These are phyloP conservation scores for Anisognathus igniventris DNA, from an alignment of 2,797 vertebrate genomes.

Conservation along the genomic window DNA sequence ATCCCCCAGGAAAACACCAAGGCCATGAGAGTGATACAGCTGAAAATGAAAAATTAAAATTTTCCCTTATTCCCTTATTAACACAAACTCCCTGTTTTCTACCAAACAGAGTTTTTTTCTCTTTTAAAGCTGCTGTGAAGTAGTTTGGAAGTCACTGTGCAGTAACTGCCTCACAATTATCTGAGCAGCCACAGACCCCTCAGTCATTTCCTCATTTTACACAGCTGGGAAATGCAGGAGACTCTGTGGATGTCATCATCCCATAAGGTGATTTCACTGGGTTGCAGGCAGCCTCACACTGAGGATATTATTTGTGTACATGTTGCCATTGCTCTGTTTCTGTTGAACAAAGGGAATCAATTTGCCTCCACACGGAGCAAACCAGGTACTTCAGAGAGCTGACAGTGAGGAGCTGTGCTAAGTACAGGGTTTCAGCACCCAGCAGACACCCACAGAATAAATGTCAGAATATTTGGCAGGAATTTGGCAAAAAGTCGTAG, in stretches of 20 bases:
- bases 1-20: background rate
- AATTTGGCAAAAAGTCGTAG: background rate
- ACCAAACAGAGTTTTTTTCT: background rate
- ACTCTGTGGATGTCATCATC: background rate
- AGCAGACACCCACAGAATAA: conserved; percentile 2
- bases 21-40: background rate
- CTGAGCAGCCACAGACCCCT: background rate
- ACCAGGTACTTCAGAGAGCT: background rate
- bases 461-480: conserved; percentile 4
- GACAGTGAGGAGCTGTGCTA: background rate
- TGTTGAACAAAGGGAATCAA: conserved; percentile 4
- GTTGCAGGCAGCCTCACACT: background rate
- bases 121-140: background rate
- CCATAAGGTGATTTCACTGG: background rate
- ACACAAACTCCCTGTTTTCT: background rate
- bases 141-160: background rate
- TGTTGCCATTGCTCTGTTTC: background rate
- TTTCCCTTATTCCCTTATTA: background rate
- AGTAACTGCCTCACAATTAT: background rate
- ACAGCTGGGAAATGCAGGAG: background rate
- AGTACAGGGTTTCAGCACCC: conserved; percentile 33
- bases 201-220: background rate
- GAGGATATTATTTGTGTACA: background rate
- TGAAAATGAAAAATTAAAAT: background rate
- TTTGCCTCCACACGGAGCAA: background rate